Base-by-base conservation (phyloP, 2,113 vertebrate species). In the Catharus fuscescens region DNA sequence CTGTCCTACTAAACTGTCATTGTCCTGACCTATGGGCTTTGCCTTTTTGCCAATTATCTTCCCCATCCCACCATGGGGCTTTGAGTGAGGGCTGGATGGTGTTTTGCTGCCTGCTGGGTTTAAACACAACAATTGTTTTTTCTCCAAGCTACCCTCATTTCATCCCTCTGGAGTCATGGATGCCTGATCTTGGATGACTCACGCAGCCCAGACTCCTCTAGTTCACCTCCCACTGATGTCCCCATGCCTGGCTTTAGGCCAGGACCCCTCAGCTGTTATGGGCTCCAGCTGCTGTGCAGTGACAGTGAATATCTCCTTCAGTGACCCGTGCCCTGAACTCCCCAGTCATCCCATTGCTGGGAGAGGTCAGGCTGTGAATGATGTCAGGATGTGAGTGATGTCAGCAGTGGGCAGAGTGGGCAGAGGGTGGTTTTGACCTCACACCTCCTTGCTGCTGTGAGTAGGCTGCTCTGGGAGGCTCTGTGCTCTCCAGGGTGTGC, bases 201-300 rank as follows among this genome's bases (percentile, higher is more conserved):
- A 9, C 1, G 0, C n/a, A 80, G 45, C 85, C 70, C 81, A 72
- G 32, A 14, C 31, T 92, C 78, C 32, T 59, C 38, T 34, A 10
- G 9, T 18, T 81, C 52, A 44, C 20, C 61, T 87, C 69, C 53
- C 77, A 45, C 34, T 40, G 60, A 20, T 73, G 80, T 59, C 60
- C 69, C 84, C 5, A 1, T 16, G 72, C 12, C 67, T 88, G 91
- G 61, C 54, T 80, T 83, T 38, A 45, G 77, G 66, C 67, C 93
- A 93, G 62, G 25, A 61, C n/a, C 67, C 79, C 78, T 88, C 89
- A 80, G 80, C 80, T 94, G 81, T 25, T 86, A 42, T 54, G 86
- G 90, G 89, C 72, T 92, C 74, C 53, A 60, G 48, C 76, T 88
- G 48, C 45, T 80, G 80, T 93, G 59, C 71, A 56, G 62, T 0